These are phyloP conservation scores for Scaptomyza tumidula DNA, from an alignment of 2,888 invertebrate genomes.

Conservation along the genomic window DNA sequence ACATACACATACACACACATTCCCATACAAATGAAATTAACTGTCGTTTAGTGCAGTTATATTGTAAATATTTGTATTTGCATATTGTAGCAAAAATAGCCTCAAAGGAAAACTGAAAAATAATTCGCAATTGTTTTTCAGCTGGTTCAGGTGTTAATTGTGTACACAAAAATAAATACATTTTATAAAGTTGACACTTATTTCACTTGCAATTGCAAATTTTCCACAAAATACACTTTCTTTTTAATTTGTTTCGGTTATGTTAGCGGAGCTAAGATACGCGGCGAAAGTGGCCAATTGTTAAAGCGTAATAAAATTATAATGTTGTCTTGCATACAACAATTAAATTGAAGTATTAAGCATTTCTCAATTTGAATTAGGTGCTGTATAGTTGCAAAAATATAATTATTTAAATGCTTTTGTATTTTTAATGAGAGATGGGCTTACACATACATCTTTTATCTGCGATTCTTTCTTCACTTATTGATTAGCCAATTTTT, in stretches of 20 bases:
- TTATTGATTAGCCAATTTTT: too few species aligned
- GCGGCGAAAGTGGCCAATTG: conserved; percentile 5
- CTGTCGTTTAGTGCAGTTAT: conserved; percentile 7
- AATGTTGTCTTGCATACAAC: not conserved
- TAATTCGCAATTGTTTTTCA: conserved; percentile 29
- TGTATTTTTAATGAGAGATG: too few species aligned
- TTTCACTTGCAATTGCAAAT: conserved; percentile 26
- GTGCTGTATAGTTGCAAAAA: not conserved
- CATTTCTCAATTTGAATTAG: not conserved
- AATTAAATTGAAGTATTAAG: not conserved
- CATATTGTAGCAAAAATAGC: conserved; percentile 20
- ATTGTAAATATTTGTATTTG: conserved; percentile 48
- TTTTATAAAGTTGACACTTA: conserved; percentile 44
- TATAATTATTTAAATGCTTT: too few species aligned
- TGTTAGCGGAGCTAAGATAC: too few species aligned
- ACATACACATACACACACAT: conserved; percentile 12
- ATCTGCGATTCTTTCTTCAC: too few species aligned
- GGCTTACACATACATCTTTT: too few species aligned
- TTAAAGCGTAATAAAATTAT: not conserved
- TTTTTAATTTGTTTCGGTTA: not conserved
- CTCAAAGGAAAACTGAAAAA: not conserved
- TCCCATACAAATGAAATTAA: conserved; percentile 13
- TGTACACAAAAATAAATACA: conserved; percentile 34
- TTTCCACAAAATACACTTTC: not conserved
- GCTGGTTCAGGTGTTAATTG: conserved; percentile 60